These are phyloP conservation scores for Oriolus oriolus DNA, from an alignment of 2,113 vertebrate species.

Conservation along the genomic window DNA sequence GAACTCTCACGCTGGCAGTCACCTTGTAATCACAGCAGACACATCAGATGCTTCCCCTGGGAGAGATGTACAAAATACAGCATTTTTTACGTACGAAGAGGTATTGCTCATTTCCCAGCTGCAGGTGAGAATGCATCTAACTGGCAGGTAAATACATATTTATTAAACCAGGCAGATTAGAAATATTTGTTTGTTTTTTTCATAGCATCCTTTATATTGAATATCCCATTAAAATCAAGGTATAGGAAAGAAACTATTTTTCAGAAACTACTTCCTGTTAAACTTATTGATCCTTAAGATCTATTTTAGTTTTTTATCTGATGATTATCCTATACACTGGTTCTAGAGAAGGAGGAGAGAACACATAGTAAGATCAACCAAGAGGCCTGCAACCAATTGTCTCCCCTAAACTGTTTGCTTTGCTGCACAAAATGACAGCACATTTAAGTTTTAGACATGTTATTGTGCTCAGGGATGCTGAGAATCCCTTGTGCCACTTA, in stretches of 20 bases:
- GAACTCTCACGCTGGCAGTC: not conserved
- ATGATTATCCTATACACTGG: not conserved
- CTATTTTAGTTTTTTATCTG: not conserved
- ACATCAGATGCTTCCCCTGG: not conserved
- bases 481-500: not conserved
- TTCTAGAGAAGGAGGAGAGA: not conserved
- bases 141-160: not conserved
- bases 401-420: not conserved
- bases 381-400: not conserved
- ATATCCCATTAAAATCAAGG: not conserved
- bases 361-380: not conserved
- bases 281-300: not conserved
- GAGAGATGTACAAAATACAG: not conserved
- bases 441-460: not conserved
- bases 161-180: not conserved
- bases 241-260: not conserved
- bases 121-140: not conserved
- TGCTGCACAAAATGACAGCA: not conserved
- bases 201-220: not conserved
- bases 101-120: not conserved
- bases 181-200: not conserved
- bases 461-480: not conserved
- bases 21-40: not conserved
- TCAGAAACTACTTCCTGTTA: not conserved
- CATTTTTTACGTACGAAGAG: not conserved